Evolutionary conservation across 2,113 vertebrate genomes (phyloP), one percentile per base, ranked within the genome.

Genomic region (Antennarius striatus): DNA sequence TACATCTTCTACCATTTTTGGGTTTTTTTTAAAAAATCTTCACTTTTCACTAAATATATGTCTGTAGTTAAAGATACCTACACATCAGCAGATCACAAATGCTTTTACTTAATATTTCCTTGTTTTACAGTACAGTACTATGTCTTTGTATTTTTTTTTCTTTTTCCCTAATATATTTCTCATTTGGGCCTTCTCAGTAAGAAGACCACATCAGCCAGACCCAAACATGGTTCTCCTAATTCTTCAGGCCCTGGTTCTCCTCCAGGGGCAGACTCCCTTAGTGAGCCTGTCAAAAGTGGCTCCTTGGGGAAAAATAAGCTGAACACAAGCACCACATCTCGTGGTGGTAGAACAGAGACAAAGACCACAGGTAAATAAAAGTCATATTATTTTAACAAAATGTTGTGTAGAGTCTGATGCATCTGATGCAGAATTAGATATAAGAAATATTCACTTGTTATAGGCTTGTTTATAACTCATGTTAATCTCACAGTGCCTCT

Each of bases 141-240:
- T 56, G 9, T 30, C 51, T 6, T 36, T 55, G 8, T 55, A 6
- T 39, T 13, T 16, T 45, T 16, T 32, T 40, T 7, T 10, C 15
- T 56, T n/a, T 14, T 48, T 29, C 42, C 8, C 29, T 10, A 65
- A 40, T 40, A 0, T 14, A 12, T 64, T 73, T 43, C 10, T 59
- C 95, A 94, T 89, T 80, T 91, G 65, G 88, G 67, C 12, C 80
- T 88, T 59, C 93, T 96, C 49, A 91, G 88, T 49, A 83, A 62
- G 46, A 90, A 67, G 76, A 89, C 92, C 30, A 86, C 90, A 74
- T 91, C 15, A 29, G 32, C 85, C 79, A 93, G 86, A 2, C 67
- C 91, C 79, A 91, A 87, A 13, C 52, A 84, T 65, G 86, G 90
- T n/a, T 78, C 92, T 0, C 92, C 92, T 68, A 68, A 86, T 47